Percentiles rank a stretch among this genome's conserved stretches.
Conservation (phyloP, 2,888 invertebrate species). For the Protonemura montana region DNA sequence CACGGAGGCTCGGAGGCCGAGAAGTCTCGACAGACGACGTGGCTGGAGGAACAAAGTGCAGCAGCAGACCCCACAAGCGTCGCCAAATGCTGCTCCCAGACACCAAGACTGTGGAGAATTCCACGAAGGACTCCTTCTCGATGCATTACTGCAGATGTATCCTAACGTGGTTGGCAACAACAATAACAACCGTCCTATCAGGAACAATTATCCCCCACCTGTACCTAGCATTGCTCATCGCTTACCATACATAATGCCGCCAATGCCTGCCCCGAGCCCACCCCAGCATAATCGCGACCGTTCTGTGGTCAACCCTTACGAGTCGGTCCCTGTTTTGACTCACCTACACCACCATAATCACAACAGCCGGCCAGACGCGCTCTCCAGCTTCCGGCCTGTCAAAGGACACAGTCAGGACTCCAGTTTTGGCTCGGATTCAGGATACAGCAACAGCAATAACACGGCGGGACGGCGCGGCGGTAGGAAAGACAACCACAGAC, state of each 20-base stretch:
- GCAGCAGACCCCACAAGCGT: slow-evolving; percentile 40
- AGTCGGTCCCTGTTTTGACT: slow-evolving; percentile 73
- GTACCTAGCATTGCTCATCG: slow-evolving; percentile 49
- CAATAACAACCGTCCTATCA: slow-evolving; percentile 55
- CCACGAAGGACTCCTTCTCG: slow-evolving; percentile 81
- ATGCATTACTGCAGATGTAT: slow-evolving; percentile 74
- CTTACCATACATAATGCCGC: slow-evolving; percentile 50
- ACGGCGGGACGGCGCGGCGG: slow-evolving; percentile 69
- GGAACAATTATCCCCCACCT: slow-evolving; percentile 51
- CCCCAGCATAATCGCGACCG: slow-evolving; percentile 50
- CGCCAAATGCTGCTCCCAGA: slow-evolving; percentile 38
- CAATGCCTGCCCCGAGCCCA: slow-evolving; percentile 50
- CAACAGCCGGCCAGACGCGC: slow-evolving; percentile 52
- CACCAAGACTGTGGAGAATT: slow-evolving; percentile 66
- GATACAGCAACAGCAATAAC: slow-evolving; percentile 85
- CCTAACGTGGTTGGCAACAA: slow-evolving; percentile 66
- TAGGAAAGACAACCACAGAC: slow-evolving; percentile 48
- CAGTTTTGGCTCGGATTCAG: slow-evolving; percentile 84
- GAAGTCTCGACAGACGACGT: slow-evolving; percentile 59
- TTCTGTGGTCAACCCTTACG: slow-evolving; percentile 63
- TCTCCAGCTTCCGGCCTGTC: slow-evolving; percentile 59
- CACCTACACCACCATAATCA: slow-evolving; percentile 59
- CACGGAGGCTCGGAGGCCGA: slow-evolving; percentile 59
- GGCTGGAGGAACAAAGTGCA: slow-evolving; percentile 50
- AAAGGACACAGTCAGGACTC: slow-evolving; percentile 76